Evolutionary conservation across 2,113 vertebrate genomes (phyloP).

Genomic region (Archilochus colubris): DNA sequence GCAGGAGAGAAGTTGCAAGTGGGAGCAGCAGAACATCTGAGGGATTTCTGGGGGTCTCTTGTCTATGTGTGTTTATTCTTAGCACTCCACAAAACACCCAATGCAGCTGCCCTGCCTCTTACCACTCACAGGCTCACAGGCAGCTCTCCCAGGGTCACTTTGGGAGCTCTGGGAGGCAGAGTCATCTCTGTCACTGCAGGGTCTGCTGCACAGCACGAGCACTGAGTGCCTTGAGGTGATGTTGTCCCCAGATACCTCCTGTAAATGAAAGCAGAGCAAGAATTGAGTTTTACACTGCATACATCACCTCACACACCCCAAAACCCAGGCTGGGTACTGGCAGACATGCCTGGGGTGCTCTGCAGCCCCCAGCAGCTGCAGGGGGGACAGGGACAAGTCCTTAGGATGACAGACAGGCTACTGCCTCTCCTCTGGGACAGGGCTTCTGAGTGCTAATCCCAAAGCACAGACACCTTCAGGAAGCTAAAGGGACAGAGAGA

Average conservation of each 20-base stretch:
- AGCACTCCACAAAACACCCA: neutral
- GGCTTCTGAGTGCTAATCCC: neutral
- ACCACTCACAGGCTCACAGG: neutral
- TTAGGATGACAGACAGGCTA: neutral
- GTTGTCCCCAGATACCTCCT: neutral
- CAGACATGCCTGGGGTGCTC: neutral
- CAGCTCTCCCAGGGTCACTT: neutral
- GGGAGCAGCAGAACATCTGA: neutral
- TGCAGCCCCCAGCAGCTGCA: neutral
- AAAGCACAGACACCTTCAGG: neutral
- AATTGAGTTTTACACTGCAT: neutral
- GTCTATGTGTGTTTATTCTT: too few relatives aligned
- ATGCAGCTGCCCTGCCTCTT: neutral
- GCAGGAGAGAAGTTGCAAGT: neutral
- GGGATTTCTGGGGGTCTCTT: neutral
- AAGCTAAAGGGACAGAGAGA: neutral
- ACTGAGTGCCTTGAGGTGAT: neutral
- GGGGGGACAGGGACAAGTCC: neutral
- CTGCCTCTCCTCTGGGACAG: neutral
- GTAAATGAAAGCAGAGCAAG: neutral
- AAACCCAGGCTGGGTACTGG: neutral
- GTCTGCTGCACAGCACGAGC: neutral
- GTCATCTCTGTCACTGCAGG: neutral
- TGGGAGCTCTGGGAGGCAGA: rapidly evolving
- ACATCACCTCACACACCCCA: neutral